Conservation (phyloP, 2,797 vertebrate genomes). For the Pelochelys cantorii region DNA sequence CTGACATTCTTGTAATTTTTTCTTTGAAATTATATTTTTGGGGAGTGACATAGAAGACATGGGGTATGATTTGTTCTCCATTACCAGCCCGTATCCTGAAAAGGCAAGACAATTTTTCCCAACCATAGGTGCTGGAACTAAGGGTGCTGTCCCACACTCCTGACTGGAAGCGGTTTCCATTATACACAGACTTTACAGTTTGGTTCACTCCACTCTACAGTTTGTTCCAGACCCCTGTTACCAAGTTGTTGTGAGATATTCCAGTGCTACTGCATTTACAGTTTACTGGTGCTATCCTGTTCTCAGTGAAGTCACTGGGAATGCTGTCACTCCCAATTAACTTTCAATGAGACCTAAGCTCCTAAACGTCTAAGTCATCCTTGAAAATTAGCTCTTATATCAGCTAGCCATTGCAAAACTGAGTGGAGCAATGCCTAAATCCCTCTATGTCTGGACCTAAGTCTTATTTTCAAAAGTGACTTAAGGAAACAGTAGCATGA, state of each 20-base stretch:
- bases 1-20: conserved; percentile 31
- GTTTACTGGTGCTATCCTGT: not conserved
- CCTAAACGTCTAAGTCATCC: not conserved
- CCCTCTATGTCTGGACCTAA: not conserved
- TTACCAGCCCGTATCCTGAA: conserved; percentile 29
- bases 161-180: too few relatives aligned
- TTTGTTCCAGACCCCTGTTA: too few relatives aligned
- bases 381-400: not conserved
- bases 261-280: conserved; percentile 48
- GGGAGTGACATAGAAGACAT: conserved; percentile 35
- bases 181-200: too few relatives aligned
- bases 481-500: not conserved
- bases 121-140: not conserved
- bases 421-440: not conserved
- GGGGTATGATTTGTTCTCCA: not conserved
- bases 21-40: conserved; percentile 37
- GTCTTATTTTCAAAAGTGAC: not conserved
- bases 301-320: not conserved
- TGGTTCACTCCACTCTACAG: too few relatives aligned
- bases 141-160: too few relatives aligned
- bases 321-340: not conserved
- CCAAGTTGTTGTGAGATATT: conserved; percentile 20
- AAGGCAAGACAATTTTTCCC: conserved; percentile 29
- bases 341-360: not conserved
- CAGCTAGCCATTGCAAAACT: not conserved